phyloP scores from a whole-genome alignment of 2,888 invertebrate genomes.

The Pteria penguin region DNA sequence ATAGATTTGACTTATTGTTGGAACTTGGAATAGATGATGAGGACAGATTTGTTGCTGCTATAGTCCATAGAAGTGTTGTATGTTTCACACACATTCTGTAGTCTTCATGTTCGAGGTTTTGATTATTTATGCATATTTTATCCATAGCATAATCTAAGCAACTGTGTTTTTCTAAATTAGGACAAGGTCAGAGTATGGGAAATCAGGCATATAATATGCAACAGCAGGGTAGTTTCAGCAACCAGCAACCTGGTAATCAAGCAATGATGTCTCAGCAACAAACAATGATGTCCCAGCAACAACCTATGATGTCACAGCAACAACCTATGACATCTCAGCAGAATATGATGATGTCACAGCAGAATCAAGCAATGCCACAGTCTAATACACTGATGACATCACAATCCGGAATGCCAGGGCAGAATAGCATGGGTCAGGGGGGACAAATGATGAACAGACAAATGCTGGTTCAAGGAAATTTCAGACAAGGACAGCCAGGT shows the following conservation, averaged over 20 bases:
- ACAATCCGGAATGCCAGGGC: conserved; percentile 42
- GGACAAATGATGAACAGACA: conserved; percentile 39
- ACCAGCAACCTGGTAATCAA: conserved; percentile 52
- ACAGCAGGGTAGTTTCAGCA: conserved; percentile 49
- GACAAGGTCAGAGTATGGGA: conserved; percentile 46
- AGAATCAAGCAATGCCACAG: conserved; percentile 2
- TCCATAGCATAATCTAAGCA: too few relatives aligned
- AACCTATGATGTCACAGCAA: conserved; percentile 59
- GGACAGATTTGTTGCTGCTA: too few relatives aligned
- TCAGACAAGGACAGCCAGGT: not conserved
- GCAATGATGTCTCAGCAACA: conserved; percentile 50
- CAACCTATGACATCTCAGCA: conserved; percentile 65
- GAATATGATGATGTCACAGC: conserved; percentile 63
- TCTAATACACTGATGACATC: conserved; percentile 55
- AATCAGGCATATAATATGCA: conserved; percentile 44
- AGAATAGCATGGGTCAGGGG: conserved; percentile 25
- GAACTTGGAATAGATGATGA: too few relatives aligned
- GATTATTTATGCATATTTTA: too few relatives aligned
- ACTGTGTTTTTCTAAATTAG: conserved; percentile 11
- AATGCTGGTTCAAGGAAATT: conserved; percentile 24
- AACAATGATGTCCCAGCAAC: conserved; percentile 56
- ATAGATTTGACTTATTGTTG: too few relatives aligned
- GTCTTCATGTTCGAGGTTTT: too few relatives aligned
- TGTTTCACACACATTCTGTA: too few relatives aligned
- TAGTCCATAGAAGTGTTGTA: too few relatives aligned